phyloP scores from a whole-genome alignment of 2,888 invertebrate genomes.

The Corythucha ciliata region DNA sequence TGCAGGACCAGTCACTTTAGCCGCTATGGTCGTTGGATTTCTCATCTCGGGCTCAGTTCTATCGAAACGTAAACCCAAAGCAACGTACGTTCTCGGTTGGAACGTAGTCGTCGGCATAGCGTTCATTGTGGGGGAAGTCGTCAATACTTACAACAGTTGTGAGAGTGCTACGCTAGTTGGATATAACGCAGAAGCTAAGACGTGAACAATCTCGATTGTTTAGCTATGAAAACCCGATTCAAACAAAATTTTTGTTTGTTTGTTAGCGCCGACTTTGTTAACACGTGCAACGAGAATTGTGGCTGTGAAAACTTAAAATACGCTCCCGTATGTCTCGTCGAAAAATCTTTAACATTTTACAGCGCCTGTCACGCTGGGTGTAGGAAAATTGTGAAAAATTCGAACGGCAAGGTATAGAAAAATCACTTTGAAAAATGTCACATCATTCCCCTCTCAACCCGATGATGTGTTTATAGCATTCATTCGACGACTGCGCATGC shows the following conservation, averaged over 20 bases:
- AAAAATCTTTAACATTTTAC: constrained; percentile 51
- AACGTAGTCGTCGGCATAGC: constrained; percentile 51
- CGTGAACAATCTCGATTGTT: background rate
- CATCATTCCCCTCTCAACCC: too few species aligned
- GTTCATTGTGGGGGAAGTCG: constrained; percentile 47
- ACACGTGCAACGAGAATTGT: constrained; percentile 51
- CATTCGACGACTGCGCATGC: constrained; percentile 41
- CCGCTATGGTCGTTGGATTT: constrained; percentile 53
- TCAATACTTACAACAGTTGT: constrained; percentile 51
- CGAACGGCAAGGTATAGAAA: too few species aligned
- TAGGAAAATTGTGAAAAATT: too few species aligned
- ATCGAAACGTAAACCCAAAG: constrained; percentile 51
- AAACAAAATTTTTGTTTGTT: too few species aligned
- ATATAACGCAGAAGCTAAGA: constrained; percentile 35
- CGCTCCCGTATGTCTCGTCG: constrained; percentile 54
- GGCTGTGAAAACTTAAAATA: constrained; percentile 51
- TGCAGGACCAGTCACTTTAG: constrained; percentile 47
- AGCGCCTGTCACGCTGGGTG: constrained; percentile 69
- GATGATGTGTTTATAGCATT: too few species aligned
- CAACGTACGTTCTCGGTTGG: constrained; percentile 52
- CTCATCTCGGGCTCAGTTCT: constrained; percentile 51
- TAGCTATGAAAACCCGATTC: background rate
- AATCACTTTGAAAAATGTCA: too few species aligned
- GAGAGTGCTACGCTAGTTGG: constrained; percentile 41
- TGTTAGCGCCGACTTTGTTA: constrained; percentile 46